phyloP scores from a whole-genome alignment of 1,140 invertebrate genomes.

The Orussus abietinus region DNA sequence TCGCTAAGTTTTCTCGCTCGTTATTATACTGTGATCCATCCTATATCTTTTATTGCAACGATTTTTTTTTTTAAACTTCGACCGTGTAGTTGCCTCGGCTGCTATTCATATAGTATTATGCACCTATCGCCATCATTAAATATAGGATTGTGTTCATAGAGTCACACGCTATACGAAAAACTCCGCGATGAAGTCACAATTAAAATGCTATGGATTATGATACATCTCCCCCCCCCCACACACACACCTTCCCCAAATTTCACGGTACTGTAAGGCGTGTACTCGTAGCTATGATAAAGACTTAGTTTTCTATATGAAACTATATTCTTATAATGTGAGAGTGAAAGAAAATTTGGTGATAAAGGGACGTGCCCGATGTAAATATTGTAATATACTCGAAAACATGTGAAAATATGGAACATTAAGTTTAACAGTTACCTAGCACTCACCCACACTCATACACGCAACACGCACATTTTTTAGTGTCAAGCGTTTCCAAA shows the following conservation, averaged over 20 bases:
- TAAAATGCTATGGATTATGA: slow-evolving; percentile 27
- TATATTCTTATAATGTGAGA: slow-evolving; percentile 49
- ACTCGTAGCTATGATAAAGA: slow-evolving; percentile 43
- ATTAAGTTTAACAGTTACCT: slow-evolving; percentile 43
- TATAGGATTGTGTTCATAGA: slow-evolving; percentile 37
- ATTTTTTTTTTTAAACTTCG: background rate
- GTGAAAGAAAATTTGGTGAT: slow-evolving; percentile 31
- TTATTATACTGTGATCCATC: too few relatives aligned
- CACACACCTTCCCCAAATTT: slow-evolving; percentile 38
- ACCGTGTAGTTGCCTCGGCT: background rate
- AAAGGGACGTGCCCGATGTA: slow-evolving; percentile 48
- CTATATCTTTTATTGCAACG: too few relatives aligned
- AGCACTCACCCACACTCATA: too few relatives aligned
- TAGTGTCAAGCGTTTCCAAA: slow-evolving; percentile 35
- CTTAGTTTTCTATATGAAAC: slow-evolving; percentile 53
- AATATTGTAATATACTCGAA: slow-evolving; percentile 47
- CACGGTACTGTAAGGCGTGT: slow-evolving; percentile 34
- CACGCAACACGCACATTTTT: slow-evolving; percentile 40
- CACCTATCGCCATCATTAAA: background rate
- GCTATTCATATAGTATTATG: slow-evolving; percentile 1
- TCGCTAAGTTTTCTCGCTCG: background rate
- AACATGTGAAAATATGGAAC: slow-evolving; percentile 17
- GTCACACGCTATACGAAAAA: slow-evolving; percentile 11
- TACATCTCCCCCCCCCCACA: too few relatives aligned
- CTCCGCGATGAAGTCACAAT: slow-evolving; percentile 17